phyloP scores from a whole-genome alignment of 2,797 vertebrate species.

The Lithobates sylvaticus region DNA sequence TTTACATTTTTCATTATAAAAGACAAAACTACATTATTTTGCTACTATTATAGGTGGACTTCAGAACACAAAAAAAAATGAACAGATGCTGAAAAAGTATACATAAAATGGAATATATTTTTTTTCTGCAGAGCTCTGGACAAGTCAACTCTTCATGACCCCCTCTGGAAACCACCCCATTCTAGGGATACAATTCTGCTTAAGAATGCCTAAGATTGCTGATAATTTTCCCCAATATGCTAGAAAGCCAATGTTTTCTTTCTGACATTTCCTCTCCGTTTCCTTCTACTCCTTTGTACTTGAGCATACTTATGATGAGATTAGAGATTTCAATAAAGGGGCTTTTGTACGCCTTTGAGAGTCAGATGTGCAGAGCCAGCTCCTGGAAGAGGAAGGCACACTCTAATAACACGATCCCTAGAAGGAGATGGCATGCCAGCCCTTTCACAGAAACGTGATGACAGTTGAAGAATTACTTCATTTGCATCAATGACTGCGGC shows the following conservation, averaged over 20 bases:
- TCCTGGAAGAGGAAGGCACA: slow-evolving; percentile 40
- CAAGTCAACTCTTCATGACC: slow-evolving; percentile 28
- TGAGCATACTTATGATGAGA: slow-evolving; percentile 53
- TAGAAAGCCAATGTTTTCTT: slow-evolving; percentile 40
- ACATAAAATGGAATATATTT: not conserved
- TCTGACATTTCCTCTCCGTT: slow-evolving; percentile 49
- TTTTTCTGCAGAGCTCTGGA: not conserved
- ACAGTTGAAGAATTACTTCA: slow-evolving; percentile 42
- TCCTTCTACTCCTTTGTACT: slow-evolving; percentile 57
- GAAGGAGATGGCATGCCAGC: slow-evolving; percentile 55
- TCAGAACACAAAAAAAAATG: not conserved
- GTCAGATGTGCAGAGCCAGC: slow-evolving; percentile 53
- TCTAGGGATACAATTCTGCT: not conserved
- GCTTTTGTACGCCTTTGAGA: slow-evolving; percentile 46
- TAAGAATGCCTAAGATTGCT: not conserved
- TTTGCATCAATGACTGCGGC: slow-evolving; percentile 60
- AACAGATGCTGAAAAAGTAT: not conserved
- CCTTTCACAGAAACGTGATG: slow-evolving; percentile 56
- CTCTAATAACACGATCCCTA: slow-evolving; percentile 59
- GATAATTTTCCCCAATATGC: not conserved
- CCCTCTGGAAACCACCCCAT: not conserved
- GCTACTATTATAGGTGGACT: too few species aligned
- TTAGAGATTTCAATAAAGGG: slow-evolving; percentile 54
- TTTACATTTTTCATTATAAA: too few species aligned
- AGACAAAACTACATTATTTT: too few species aligned